phyloP scores from a whole-genome alignment of 1,140 invertebrate species.

The Littorina saxatilis region DNA sequence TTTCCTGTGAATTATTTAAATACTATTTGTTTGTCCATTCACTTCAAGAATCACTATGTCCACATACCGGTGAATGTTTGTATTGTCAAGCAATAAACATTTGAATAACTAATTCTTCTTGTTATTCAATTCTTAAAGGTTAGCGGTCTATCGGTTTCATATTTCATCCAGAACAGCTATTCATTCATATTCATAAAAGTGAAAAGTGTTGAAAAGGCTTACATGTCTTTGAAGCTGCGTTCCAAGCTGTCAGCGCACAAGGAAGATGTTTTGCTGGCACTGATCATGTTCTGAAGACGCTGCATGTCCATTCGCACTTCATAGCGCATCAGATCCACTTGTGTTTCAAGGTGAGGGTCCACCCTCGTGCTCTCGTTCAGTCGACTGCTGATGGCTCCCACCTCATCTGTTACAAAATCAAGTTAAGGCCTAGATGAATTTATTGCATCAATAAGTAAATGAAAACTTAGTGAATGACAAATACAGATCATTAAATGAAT shows the following conservation, averaged over 20 bases:
- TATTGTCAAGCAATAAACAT: too few species aligned
- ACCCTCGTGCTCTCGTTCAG: not conserved
- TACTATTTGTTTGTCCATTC: too few species aligned
- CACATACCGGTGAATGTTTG: too few species aligned
- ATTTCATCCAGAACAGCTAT: too few species aligned
- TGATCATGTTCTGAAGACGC: not conserved
- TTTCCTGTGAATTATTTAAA: too few species aligned
- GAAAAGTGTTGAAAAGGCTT: not conserved
- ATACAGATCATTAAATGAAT: too few species aligned
- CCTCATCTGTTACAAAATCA: slow-evolving; percentile 5
- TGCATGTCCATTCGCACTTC: slow-evolving; percentile 11
- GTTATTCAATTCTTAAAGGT: too few species aligned
- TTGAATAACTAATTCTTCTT: not conserved
- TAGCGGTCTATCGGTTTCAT: too few species aligned
- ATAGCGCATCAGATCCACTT: slow-evolving; percentile 9
- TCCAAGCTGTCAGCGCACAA: not conserved
- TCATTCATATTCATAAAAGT: not conserved
- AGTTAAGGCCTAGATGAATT: too few species aligned
- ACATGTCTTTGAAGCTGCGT: slow-evolving; percentile 21
- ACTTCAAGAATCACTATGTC: too few species aligned
- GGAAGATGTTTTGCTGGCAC: not conserved
- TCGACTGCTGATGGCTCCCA: not conserved
- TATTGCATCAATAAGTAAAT: too few species aligned
- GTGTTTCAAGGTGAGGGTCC: slow-evolving; percentile 7
- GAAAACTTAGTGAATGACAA: too few species aligned